These are phyloP conservation scores for Apistogramma diplotaenia DNA, from an alignment of 2,113 vertebrate genomes.

Conservation along the genomic window DNA sequence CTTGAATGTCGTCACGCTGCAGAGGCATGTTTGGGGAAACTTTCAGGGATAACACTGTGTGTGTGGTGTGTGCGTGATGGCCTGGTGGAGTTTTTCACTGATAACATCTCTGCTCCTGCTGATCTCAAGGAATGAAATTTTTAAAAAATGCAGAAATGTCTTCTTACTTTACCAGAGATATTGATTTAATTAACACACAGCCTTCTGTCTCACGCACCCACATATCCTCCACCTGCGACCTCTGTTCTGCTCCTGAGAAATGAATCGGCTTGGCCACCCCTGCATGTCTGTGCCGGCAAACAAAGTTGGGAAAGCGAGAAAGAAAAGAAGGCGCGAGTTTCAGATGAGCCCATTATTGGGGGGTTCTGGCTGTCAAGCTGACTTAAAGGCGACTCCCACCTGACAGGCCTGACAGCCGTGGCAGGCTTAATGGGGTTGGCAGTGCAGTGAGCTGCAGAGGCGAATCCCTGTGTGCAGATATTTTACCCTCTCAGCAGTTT, in stretches of 20 bases:
- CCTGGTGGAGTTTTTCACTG: not conserved
- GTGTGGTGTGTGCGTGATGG: conserved; percentile 6
- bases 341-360: conserved; percentile 56
- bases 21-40: not conserved
- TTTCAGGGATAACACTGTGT: conserved; percentile 32
- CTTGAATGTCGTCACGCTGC: not conserved
- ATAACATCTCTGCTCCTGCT: conserved; percentile 1
- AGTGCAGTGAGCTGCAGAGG: conserved; percentile 26
- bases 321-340: not conserved
- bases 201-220: not conserved
- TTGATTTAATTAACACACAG: conserved; percentile 2
- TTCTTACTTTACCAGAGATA: not conserved
- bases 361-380: conserved; percentile 48
- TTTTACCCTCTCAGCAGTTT: conserved; percentile 45
- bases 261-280: not conserved
- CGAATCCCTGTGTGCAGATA: conserved; percentile 38
- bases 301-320: conserved; percentile 1
- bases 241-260: not conserved
- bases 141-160: not conserved
- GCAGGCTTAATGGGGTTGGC: conserved; percentile 53
- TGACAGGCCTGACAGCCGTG: conserved; percentile 51
- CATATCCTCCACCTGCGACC: not conserved
- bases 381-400: conserved; percentile 49
- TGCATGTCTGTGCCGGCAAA: not conserved
- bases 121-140: not conserved